Base-by-base conservation (phyloP, 92 coral and sea anemone species). In the Virgularia gustaviana region DNA sequence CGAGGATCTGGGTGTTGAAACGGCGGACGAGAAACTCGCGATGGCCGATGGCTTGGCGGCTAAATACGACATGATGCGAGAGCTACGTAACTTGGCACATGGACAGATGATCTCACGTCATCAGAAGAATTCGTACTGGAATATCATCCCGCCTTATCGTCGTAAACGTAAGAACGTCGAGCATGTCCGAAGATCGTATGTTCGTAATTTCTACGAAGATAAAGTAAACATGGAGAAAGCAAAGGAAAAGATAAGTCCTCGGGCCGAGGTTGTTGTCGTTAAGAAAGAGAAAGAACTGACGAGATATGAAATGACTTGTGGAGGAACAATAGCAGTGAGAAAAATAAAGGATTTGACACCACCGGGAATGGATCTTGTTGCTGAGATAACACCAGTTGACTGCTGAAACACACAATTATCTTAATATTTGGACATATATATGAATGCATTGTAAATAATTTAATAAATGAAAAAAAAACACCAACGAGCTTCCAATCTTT, bases 101-200 rank as follows among this genome's bases (percentile, higher is more conserved):
- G 85, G 90, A 28, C 97, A 91, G 34, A 91, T 91, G 97, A 91
- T 91, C 10, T 81, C 96, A 10, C 72, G 97, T 53, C 85, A 83
- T 1, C 87, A 91, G 44, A 91, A 89, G 49, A 86, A 57, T 43
- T 86, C 97, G 7, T 91, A 91, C 42, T 78, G 73, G 47, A 78
- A 70, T 42, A 89, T 86, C 3, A 91, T 85, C 20, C 97, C 97
- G 18, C 97, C 97, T 15, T 91, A 91, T 61, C 79, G 81, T 57
- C 90, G 85, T 56, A 85, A 82, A 61, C 83, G 81, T 30, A 73
- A 64, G 6, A 86, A 89, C 30, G 88, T 95, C 0, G 81, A 39
- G 60, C 90, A 91, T 71, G 77, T 85, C 24, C 82, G 81, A 63
- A 87, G 75, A 37, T 82, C 72, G 34, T 91, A 83, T 73, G 90